Percentiles rank a stretch among this genome's conserved stretches.
Conservation (phyloP, 92 coral and sea anemone genomes). For the Porites rus region DNA sequence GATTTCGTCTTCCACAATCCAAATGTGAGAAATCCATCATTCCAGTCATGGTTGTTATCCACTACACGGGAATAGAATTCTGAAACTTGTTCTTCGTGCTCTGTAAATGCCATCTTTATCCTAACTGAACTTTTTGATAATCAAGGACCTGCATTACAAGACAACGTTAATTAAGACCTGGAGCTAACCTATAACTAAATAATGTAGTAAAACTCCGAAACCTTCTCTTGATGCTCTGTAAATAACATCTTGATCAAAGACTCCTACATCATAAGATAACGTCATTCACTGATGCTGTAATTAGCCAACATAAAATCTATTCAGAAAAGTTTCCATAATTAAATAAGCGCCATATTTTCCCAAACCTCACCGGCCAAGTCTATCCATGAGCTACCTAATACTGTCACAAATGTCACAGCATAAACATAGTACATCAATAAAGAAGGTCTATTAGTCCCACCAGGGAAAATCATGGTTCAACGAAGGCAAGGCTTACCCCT, state of each 20-base stretch:
- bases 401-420: neutral
- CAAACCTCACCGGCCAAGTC: neutral
- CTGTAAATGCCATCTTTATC: no score
- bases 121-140: no score
- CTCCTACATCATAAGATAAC: neutral
- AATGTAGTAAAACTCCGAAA: no score
- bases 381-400: neutral
- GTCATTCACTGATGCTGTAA: neutral
- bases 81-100: no score
- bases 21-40: constrained; percentile 49
- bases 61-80: no score
- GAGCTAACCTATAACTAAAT: no score
- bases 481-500: neutral
- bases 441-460: neutral
- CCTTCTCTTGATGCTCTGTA: no score
- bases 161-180: no score
- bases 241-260: neutral
- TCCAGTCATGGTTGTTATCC: constrained; percentile 35
- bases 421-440: neutral
- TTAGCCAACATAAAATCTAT: neutral
- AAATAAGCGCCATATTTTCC: neutral
- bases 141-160: neutral
- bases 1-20: constrained; percentile 49
- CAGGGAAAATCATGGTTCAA: neutral
- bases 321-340: neutral